These are phyloP conservation scores for Drosophila atripex DNA, from an alignment of 2,888 invertebrate species.

Conservation along the genomic window DNA sequence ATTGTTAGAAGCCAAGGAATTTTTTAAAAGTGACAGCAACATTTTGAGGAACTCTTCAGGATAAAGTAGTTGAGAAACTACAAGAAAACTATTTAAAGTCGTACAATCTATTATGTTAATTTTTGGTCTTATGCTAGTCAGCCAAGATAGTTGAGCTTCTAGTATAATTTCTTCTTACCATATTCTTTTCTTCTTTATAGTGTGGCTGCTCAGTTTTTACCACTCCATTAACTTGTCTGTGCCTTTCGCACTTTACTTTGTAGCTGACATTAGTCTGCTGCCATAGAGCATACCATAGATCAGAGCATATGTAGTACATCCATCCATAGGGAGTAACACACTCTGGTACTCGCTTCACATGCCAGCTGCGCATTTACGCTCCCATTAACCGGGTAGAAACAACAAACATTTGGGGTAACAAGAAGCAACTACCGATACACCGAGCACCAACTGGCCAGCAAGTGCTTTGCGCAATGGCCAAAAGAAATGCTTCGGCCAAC, in stretches of 20 bases:
- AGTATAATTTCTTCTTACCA: constrained; percentile 25
- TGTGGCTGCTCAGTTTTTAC: constrained; percentile 46
- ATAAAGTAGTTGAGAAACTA: neutral
- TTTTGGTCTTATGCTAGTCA: constrained; percentile 10
- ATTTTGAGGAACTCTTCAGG: neutral
- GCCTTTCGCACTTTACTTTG: constrained; percentile 71
- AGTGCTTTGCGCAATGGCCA: constrained; percentile 72
- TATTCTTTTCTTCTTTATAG: constrained; percentile 16
- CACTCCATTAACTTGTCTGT: constrained; percentile 73
- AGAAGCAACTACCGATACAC: constrained; percentile 15
- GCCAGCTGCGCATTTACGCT: constrained; percentile 78
- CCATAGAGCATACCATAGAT: constrained; percentile 13
- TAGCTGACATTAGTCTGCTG: constrained; percentile 69
- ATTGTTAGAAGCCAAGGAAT: constrained; percentile 2
- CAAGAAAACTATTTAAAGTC: constrained; percentile 8
- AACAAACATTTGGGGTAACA: constrained; percentile 42
- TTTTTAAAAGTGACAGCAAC: neutral
- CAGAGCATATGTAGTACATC: constrained; percentile 11
- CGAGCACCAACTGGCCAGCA: constrained; percentile 54
- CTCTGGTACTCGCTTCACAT: constrained; percentile 59
- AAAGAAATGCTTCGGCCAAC: constrained; percentile 53
- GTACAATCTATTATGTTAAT: constrained; percentile 10
- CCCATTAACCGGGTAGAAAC: constrained; percentile 72
- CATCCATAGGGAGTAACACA: constrained; percentile 31
- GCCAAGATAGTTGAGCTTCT: constrained; percentile 47